These are phyloP conservation scores for Pseudochaenichthys georgianus DNA, from an alignment of 2,797 vertebrate species.

Conservation along the genomic window DNA sequence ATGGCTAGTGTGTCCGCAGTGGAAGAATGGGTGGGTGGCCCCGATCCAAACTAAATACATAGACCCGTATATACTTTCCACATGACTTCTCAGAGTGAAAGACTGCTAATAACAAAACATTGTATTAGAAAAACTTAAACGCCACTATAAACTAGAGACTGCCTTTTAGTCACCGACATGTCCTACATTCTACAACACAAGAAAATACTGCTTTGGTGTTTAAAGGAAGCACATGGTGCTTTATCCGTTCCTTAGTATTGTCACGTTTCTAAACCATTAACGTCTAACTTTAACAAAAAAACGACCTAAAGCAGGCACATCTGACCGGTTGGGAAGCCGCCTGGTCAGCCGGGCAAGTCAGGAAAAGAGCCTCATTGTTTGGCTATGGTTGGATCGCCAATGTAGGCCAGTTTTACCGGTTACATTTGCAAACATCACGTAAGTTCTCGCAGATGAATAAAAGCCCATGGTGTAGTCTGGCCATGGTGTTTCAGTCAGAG, in stretches of 20 bases:
- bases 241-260: no score
- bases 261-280: not conserved
- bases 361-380: slow-evolving; percentile 73
- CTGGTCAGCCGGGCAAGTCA: slow-evolving; percentile 38
- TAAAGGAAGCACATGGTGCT: not conserved
- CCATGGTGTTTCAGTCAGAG: fast-evolving
- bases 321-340: slow-evolving; percentile 15
- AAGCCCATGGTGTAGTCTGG: fast-evolving
- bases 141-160: not conserved
- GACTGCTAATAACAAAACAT: not conserved
- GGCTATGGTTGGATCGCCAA: slow-evolving; percentile 27
- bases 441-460: slow-evolving; percentile 29
- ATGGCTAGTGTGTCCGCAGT: slow-evolving; percentile 84
- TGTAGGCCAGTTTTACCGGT: slow-evolving; percentile 26
- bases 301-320: not conserved
- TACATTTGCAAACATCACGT: slow-evolving; percentile 5
- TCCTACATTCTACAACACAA: not conserved
- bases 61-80: slow-evolving; percentile 1
- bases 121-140: not conserved
- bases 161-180: not conserved
- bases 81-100: not conserved
- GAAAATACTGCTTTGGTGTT: not conserved
- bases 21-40: slow-evolving; percentile 76
- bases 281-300: not conserved
- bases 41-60: slow-evolving; percentile 50